These are phyloP conservation scores for Stomatorhinus ivindoensis DNA, from an alignment of 2,113 vertebrate genomes.

Conservation along the genomic window DNA sequence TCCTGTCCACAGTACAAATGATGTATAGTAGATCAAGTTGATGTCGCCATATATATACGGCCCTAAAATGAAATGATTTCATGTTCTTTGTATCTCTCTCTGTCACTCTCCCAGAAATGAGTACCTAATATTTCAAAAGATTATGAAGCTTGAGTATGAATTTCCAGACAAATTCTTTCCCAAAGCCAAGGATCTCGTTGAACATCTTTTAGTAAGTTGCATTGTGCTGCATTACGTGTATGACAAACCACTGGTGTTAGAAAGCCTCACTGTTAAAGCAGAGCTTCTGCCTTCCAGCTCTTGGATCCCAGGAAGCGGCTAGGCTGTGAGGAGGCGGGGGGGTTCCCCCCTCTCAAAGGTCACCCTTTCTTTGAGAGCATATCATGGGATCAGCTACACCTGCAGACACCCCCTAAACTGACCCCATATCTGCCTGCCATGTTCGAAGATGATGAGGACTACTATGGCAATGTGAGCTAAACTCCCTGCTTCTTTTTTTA, in stretches of 20 bases:
- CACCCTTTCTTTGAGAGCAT: conserved; percentile 89
- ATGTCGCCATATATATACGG: not conserved
- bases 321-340: conserved; percentile 93
- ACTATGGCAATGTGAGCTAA: conserved; percentile 87
- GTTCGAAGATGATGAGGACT: conserved; percentile 98
- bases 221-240: not conserved
- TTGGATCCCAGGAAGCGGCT: conserved; percentile 84
- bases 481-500: not conserved
- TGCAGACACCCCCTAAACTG: conserved; percentile 90
- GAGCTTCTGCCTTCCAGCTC: conserved; percentile 56
- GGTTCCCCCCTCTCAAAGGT: conserved; percentile 78
- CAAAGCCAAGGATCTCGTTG: conserved; percentile 95
- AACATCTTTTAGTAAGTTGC: conserved; percentile 81
- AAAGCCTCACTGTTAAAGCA: not conserved
- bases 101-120: conserved; percentile 70
- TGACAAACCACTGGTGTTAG: not conserved
- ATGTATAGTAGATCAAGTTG: not conserved
- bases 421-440: conserved; percentile 93
- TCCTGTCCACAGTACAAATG: not conserved
- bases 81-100: conserved; percentile 37
- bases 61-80: not conserved
- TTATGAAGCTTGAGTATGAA: conserved; percentile 98
- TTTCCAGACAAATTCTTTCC: conserved; percentile 99
- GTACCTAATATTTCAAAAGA: conserved; percentile 99
- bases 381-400: conserved; percentile 82